Percentiles rank a stretch among this genome's conserved stretches.
phyloP scores from a whole-genome alignment of 2,888 invertebrate species.

The Acronicta alni region DNA sequence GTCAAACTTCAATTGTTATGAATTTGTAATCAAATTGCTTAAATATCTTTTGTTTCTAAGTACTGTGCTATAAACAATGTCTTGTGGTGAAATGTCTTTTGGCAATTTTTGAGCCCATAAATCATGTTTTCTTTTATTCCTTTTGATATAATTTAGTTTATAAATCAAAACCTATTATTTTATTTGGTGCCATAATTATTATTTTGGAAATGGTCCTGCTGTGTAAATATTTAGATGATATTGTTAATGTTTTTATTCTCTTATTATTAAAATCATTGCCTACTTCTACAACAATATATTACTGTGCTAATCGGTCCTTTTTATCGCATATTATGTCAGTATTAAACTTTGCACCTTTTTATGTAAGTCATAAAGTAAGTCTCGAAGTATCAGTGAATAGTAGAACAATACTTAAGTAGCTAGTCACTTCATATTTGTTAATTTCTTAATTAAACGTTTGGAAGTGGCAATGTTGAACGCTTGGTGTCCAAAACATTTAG shows the following conservation, averaged over 20 bases:
- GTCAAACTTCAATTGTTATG: slow-evolving; percentile 43
- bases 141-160: slow-evolving; percentile 37
- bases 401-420: slow-evolving; percentile 60
- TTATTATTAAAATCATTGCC: slow-evolving; percentile 44
- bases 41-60: slow-evolving; percentile 42
- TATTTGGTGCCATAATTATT: slow-evolving; percentile 75
- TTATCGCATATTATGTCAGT: slow-evolving; percentile 56
- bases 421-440: slow-evolving; percentile 68
- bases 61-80: slow-evolving; percentile 56
- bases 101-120: slow-evolving; percentile 24
- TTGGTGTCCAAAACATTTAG: slow-evolving; percentile 62
- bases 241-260: slow-evolving; percentile 51
- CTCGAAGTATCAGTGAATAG: slow-evolving; percentile 57
- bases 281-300: slow-evolving; percentile 46
- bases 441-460: slow-evolving; percentile 46
- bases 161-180: slow-evolving; percentile 57
- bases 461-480: slow-evolving; percentile 52
- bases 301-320: slow-evolving; percentile 47
- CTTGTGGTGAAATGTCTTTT: slow-evolving; percentile 58
- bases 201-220: slow-evolving; percentile 60
- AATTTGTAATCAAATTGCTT: slow-evolving; percentile 49
- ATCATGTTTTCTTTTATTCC: slow-evolving; percentile 25
- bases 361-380: slow-evolving; percentile 53
- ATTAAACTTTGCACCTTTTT: slow-evolving; percentile 60
- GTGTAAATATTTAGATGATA: slow-evolving; percentile 64